Conservation (phyloP, 2,113 vertebrate genomes). For the Cranoglanis bouderius region DNA sequence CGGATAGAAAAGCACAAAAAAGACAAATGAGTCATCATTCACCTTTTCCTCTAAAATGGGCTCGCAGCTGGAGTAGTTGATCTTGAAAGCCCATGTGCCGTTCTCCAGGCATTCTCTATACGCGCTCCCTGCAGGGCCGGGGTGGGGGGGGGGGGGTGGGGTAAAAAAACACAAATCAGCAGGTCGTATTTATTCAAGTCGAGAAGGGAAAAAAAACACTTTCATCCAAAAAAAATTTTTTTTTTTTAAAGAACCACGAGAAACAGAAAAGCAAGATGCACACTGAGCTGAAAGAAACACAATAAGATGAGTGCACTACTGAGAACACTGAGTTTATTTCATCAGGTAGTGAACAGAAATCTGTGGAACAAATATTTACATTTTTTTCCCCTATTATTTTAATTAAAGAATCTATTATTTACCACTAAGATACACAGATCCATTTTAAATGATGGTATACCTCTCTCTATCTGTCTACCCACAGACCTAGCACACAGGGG, state of each 20-base stretch:
- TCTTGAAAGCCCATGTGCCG: constrained; percentile 91
- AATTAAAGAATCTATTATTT: background rate
- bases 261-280: background rate
- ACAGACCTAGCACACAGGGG: too few species aligned
- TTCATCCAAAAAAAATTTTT: background rate
- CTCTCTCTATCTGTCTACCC: background rate
- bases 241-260: too few species aligned
- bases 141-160: too few species aligned
- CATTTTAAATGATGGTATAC: background rate
- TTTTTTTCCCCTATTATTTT: too few species aligned
- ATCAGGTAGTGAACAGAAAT: background rate
- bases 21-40: constrained; percentile 57
- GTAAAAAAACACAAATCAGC: background rate
- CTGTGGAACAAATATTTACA: background rate
- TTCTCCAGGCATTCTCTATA: constrained; percentile 95
- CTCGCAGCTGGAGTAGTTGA: constrained; percentile 95
- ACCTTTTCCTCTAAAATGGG: constrained; percentile 96
- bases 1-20: background rate
- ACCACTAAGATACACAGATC: background rate
- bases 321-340: background rate
- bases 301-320: background rate
- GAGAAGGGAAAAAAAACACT: background rate
- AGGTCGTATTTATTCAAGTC: background rate
- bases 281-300: background rate
- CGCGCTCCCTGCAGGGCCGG: constrained; percentile 78